Evolutionary conservation across 2,888 invertebrate genomes (phyloP), one percentile per base, ranked within the genome.

Genomic region (Eupithecia insigniata): DNA sequence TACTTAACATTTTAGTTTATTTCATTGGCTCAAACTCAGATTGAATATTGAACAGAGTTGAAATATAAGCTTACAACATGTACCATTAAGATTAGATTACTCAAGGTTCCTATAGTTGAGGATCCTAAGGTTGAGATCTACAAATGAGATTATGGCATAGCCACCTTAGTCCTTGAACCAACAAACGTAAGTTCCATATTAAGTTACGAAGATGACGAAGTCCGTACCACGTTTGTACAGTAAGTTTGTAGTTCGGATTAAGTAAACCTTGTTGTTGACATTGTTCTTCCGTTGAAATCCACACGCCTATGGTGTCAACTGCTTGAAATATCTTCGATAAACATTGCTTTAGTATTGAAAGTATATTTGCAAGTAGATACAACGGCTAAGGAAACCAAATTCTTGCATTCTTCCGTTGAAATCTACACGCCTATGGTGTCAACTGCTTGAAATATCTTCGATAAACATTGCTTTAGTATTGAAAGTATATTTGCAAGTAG

Each of bases 201-300:
- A 78, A 75, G 70, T 75, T 74, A 76, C 75, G 69, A 67, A 69
- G 77, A 74, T 73, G 75, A 70, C 73, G 76, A 72, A 68, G 70
- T 71, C 72, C 66, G 71, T 74, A 46, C n/a, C 46, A 73, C 72
- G 72, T 78, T 78, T 74, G 73, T 70, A 69, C 65, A 73, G 71
- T 66, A 74, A 78, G 76, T 78, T 79, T 78, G 72, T 73, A 68
- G 68, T 78, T 72, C 64, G 70, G 76, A 78, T 79, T 76, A 76
- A 72, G 73, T 78, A 76, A 79, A 75, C 79, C 79, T 72, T 73
- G 67, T 26, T 76, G 76, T 75, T 73, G 70, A 79, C 78, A 76
- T 32, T 67, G 72, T 71, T 73, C 69, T 75, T 77, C 74, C 70
- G 60, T 61, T 32, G 67, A 71, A 66, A 74, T 55, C 67, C 70